A percentile compares a stretch with the other conserved stretches of the same genome.
Conservation (phyloP, 2,113 vertebrate species). For the Heterotilapia buettikoferi region DNA sequence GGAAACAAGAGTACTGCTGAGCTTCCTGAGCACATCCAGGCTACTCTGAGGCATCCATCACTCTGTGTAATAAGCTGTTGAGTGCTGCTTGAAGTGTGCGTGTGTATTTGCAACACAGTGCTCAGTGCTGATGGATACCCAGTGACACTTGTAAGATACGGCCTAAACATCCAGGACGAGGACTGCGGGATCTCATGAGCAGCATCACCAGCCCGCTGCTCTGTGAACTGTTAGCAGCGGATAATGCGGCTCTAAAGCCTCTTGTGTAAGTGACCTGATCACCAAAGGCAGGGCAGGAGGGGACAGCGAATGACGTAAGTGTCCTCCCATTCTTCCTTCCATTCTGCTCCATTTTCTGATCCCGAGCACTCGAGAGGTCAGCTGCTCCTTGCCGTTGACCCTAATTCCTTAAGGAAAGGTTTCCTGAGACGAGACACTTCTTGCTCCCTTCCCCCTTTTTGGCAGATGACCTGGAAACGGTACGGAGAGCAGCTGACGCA, state of each 20-base stretch:
- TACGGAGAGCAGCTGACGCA: conserved; percentile 20
- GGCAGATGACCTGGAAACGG: conserved; percentile 44
- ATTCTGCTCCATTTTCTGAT: conserved; percentile 22
- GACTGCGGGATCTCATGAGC: background rate
- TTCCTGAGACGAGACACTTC: conserved; percentile 38
- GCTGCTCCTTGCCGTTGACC: conserved; percentile 25
- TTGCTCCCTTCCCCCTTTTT: conserved; percentile 16
- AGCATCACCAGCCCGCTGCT: background rate
- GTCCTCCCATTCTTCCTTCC: conserved; percentile 29
- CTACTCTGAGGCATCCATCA: conserved; percentile 6
- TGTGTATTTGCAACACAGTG: background rate
- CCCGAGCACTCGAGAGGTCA: conserved; percentile 8
- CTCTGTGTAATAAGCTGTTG: conserved; percentile 12
- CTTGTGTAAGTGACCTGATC: conserved; percentile 45
- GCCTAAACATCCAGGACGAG: conserved; percentile 4
- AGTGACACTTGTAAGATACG: conserved; percentile 33
- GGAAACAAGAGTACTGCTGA: background rate
- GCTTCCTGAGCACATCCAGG: background rate
- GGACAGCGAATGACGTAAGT: conserved; percentile 33
- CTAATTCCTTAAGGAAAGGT: conserved; percentile 56
- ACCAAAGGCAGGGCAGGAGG: background rate
- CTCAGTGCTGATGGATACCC: conserved; percentile 9
- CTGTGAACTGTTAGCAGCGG: background rate
- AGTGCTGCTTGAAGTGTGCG: background rate
- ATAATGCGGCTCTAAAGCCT: conserved; percentile 39